Conservation (phyloP, 2,888 invertebrate genomes). For the Platypus cylindrus region DNA sequence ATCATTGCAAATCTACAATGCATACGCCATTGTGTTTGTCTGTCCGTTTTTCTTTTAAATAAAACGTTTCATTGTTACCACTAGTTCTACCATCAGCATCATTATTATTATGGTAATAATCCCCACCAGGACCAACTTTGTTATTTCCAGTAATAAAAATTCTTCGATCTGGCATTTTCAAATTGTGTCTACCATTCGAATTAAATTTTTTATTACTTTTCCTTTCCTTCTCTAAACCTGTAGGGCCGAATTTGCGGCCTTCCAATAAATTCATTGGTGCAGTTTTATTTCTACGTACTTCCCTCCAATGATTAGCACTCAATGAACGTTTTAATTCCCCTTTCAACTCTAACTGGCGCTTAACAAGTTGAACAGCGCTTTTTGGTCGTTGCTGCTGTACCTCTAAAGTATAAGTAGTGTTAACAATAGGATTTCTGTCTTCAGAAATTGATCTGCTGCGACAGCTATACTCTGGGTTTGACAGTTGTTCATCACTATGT, state of each 20-base stretch:
- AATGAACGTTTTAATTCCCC: constrained; percentile 11
- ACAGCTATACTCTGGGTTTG: constrained; percentile 5
- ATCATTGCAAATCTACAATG: constrained; percentile 12
- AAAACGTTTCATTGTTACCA: too few relatives aligned
- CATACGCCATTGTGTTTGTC: constrained; percentile 10
- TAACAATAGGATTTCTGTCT: constrained; percentile 26
- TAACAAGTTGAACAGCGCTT: constrained; percentile 32
- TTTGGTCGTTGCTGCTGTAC: constrained; percentile 26
- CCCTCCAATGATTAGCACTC: too few relatives aligned
- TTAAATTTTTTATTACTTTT: constrained; percentile 6
- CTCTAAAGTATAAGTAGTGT: constrained; percentile 15
- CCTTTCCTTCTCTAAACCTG: neutral
- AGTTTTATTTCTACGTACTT: constrained; percentile 29
- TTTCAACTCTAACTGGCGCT: constrained; percentile 28
- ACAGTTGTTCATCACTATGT: constrained; percentile 7
- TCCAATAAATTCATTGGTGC: constrained; percentile 22
- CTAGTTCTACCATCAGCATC: too few relatives aligned
- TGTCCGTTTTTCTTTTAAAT: too few relatives aligned
- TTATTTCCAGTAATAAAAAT: constrained; percentile 19
- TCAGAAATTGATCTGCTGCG: constrained; percentile 10
- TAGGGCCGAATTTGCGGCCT: constrained; percentile 10
- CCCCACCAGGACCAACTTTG: constrained; percentile 18
- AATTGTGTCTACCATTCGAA: constrained; percentile 8
- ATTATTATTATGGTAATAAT: too few relatives aligned
- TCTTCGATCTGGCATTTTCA: constrained; percentile 29